Evolutionary conservation across 2,797 vertebrate genomes (phyloP).

Genomic region (Distichodus sexfasciatus): DNA sequence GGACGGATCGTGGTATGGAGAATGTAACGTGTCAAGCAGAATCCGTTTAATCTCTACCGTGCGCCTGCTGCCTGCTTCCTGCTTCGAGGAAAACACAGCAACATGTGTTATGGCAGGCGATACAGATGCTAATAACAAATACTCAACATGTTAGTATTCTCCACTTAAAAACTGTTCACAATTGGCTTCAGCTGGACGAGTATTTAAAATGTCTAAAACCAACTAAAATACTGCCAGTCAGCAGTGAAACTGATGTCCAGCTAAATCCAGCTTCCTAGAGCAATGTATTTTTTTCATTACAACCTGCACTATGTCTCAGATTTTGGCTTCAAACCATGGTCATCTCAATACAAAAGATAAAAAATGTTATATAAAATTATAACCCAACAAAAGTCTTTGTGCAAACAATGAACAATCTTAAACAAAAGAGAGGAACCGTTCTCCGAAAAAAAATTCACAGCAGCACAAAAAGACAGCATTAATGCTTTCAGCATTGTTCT

Average conservation of each 20-base stretch:
- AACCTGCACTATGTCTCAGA: no score
- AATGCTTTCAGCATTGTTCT: neutral
- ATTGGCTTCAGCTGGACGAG: no score
- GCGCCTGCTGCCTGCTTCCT: neutral
- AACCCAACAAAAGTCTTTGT: neutral
- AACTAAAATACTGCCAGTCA: no score
- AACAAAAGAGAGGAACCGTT: neutral
- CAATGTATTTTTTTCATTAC: no score
- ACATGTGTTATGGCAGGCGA: neutral
- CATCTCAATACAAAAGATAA: neutral
- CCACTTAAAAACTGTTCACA: no score
- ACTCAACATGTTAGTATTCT: no score
- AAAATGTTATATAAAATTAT: neutral
- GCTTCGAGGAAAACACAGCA: neutral
- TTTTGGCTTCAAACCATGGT: neutral
- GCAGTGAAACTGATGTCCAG: no score
- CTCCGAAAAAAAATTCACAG: neutral
- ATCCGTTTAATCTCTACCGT: neutral
- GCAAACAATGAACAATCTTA: neutral
- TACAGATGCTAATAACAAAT: neutral
- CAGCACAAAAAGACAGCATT: neutral
- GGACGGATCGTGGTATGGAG: neutral
- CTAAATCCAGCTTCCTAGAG: no score
- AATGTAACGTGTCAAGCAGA: constrained; percentile 3
- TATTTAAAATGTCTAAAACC: no score